Base-by-base conservation (phyloP, 2,797 vertebrate genomes). In the Acestrorhynchus altus region DNA sequence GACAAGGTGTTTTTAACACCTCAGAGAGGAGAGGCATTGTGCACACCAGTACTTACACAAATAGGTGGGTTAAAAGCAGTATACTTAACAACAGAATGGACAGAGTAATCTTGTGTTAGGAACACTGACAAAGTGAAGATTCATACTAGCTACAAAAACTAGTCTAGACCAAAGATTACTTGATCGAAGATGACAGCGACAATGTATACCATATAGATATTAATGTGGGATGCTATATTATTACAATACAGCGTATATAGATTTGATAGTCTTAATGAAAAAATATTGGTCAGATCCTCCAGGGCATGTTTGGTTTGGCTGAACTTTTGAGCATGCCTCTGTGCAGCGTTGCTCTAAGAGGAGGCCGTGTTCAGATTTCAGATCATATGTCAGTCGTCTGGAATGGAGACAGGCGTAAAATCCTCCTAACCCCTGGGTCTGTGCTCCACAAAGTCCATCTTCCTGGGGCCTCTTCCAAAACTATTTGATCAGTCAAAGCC, bases 291-390 rank as follows among this genome's bases (percentile, higher is more conserved):
- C 69, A 54, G 46, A 65, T 77, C 46, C 8, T 78, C n/a, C 71
- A 64, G 56, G 59, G 67, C 56, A n/a, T 80, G 66, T 79, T 83
- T 82, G 61, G 66, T 68, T 86, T 87, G 79, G 83, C 79, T 86
- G 81, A 86, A 83, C 83, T 82, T 56, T 80, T 69, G 78, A 49
- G 46, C 40, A 42, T 69, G 68, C n/a, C 72, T 84, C 74, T 75
- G 68, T 52, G 70, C 81, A 73, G 72, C 54, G 57, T 18, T 73
- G 67, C 76, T 78, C 63, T 74, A 59, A 84, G 51, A 82, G 20
- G 26, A 76, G 77, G 63, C 69, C 56, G 28, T 22, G 16, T 76
- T 83, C 83, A 68, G 69, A 56, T 81, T 75, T 76, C 69, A 54
- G 75, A 81, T 83, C 57, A 49, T 63, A 51, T 77, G 75, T 84